Conservation (phyloP, 1,140 invertebrate genomes). For the Stenopsyche tienmushanensis region DNA sequence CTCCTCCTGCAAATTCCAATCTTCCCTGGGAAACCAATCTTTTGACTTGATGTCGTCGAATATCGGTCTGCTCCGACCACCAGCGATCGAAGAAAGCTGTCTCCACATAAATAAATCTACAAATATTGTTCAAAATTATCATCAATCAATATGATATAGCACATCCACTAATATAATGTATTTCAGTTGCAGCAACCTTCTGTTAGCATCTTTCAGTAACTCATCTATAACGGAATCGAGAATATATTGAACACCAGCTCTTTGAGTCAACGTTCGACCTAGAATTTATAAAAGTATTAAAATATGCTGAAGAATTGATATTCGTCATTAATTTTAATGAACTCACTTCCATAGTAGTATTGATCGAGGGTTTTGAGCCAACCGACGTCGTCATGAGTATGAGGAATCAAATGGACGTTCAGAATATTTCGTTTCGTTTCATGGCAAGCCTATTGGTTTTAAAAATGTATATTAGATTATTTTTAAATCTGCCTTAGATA, state of each 20-base stretch:
- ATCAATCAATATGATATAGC: background rate
- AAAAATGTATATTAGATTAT: background rate
- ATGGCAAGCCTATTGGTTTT: slow-evolving; percentile 54
- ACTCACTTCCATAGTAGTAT: slow-evolving; percentile 75
- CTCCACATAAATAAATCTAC: slow-evolving; percentile 68
- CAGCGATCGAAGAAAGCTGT: slow-evolving; percentile 87
- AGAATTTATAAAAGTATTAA: slow-evolving; percentile 21
- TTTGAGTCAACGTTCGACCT: slow-evolving; percentile 70
- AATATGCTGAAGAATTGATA: background rate
- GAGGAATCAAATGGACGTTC: slow-evolving; percentile 76
- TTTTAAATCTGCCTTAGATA: background rate
- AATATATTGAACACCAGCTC: slow-evolving; percentile 86
- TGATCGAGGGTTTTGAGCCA: slow-evolving; percentile 87
- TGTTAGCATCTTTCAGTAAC: slow-evolving; percentile 67
- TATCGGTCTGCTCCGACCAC: slow-evolving; percentile 70
- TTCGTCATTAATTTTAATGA: slow-evolving; percentile 10
- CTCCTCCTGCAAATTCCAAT: slow-evolving; percentile 74
- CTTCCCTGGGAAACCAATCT: slow-evolving; percentile 59
- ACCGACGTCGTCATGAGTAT: slow-evolving; percentile 80
- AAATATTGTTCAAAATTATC: background rate
- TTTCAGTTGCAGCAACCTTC: background rate
- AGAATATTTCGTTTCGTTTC: slow-evolving; percentile 52
- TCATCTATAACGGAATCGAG: slow-evolving; percentile 83
- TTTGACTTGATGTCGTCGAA: slow-evolving; percentile 47
- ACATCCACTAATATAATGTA: background rate